A percentile compares a stretch with the other conserved stretches of the same genome.
These are phyloP conservation scores for Artibeus lituratus DNA, from an alignment of 2,797 vertebrate species.

Conservation along the genomic window DNA sequence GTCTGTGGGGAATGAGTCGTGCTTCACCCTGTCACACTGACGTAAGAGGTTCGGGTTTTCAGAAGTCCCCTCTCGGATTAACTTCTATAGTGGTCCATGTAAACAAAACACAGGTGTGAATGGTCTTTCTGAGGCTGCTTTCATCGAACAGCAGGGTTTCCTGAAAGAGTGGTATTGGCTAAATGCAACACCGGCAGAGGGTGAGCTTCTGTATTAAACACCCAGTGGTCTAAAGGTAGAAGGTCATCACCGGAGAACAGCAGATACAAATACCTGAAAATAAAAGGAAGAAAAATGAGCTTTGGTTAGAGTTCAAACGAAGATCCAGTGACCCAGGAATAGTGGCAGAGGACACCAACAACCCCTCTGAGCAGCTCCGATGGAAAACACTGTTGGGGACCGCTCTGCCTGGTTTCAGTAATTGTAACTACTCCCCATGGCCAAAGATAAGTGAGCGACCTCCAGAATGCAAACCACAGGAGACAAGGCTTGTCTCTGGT, in stretches of 20 bases:
- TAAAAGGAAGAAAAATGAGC: conserved; percentile 17
- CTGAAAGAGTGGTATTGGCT: conserved; percentile 95
- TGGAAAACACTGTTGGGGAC: background rate
- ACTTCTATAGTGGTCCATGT: conserved; percentile 85
- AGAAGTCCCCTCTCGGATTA: conserved; percentile 74
- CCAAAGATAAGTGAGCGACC: too few relatives aligned
- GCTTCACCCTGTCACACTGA: conserved; percentile 66
- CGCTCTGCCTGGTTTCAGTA: too few relatives aligned
- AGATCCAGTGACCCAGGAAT: background rate
- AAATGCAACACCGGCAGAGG: conserved; percentile 95
- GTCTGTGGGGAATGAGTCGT: conserved; percentile 55
- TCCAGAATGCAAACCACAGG: too few relatives aligned
- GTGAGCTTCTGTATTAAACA: conserved; percentile 99
- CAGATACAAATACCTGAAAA: conserved; percentile 95
- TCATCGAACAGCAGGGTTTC: conserved; percentile 91
- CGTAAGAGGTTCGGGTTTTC: conserved; percentile 68
- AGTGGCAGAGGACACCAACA: background rate
- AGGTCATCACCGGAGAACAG: conserved; percentile 97
- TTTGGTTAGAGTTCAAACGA: conserved; percentile 20
- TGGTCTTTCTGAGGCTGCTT: conserved; percentile 79
- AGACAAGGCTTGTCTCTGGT: too few relatives aligned
- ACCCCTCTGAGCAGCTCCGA: background rate
- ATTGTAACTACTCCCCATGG: too few relatives aligned
- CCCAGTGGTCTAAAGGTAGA: conserved; percentile 96
- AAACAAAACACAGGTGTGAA: conserved; percentile 85